These are phyloP conservation scores for Merops nubicus DNA, from an alignment of 2,113 vertebrate species.

Conservation along the genomic window DNA sequence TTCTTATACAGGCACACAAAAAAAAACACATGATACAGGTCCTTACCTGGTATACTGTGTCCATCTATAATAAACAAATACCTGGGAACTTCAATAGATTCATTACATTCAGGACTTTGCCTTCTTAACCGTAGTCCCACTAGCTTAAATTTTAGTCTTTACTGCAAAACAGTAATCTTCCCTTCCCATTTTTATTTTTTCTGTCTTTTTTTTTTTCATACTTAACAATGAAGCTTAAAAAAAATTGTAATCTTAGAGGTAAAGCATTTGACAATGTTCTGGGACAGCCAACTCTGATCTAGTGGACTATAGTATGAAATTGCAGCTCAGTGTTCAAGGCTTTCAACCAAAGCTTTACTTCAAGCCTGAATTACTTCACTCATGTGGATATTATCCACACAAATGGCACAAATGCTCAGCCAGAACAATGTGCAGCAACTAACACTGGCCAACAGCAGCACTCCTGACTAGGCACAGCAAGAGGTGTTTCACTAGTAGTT, in stretches of 20 bases:
- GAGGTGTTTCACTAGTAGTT: neutral
- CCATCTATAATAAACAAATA: neutral
- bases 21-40: neutral
- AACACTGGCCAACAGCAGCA: neutral
- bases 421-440: neutral
- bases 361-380: neutral
- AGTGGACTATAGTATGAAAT: neutral
- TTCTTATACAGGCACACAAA: neutral
- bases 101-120: neutral
- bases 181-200: accelerated
- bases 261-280: neutral
- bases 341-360: neutral
- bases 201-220: neutral
- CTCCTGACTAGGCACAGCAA: neutral
- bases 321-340: neutral
- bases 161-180: neutral
- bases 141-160: neutral
- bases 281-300: neutral
- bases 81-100: neutral
- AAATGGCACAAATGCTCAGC: neutral
- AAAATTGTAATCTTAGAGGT: neutral
- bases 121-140: neutral
- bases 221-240: neutral
- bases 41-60: neutral
- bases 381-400: neutral